Conservation (phyloP, 2,888 invertebrate species). For the Stenchaetothrips biformis region DNA sequence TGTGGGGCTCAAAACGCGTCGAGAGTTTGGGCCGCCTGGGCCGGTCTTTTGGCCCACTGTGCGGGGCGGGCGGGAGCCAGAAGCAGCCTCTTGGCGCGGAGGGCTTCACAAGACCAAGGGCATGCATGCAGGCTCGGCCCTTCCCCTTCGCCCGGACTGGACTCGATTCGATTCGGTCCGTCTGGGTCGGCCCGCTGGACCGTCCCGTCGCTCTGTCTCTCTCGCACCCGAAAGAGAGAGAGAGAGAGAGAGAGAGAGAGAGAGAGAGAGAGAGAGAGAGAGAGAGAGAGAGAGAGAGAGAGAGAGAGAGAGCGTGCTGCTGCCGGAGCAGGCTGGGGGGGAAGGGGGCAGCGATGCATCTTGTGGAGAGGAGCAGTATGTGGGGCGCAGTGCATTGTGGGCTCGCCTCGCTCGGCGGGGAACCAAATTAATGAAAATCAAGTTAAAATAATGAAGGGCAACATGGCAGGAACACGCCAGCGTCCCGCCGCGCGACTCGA, state of each 20-base stretch:
- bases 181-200: neutral
- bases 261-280: too few species aligned
- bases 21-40: too few species aligned
- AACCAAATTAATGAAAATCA: slow-evolving; percentile 24
- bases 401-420: slow-evolving; percentile 8
- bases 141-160: neutral
- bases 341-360: neutral
- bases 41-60: too few species aligned
- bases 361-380: neutral
- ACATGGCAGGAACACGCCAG: slow-evolving; percentile 14
- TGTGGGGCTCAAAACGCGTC: too few species aligned
- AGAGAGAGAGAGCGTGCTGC: neutral
- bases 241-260: too few species aligned
- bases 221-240: too few species aligned
- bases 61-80: too few species aligned
- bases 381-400: slow-evolving; percentile 23
- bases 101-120: too few species aligned
- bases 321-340: neutral
- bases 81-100: too few species aligned
- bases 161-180: slow-evolving; percentile 12
- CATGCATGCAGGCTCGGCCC: too few species aligned
- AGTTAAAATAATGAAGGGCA: slow-evolving; percentile 25
- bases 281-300: neutral
- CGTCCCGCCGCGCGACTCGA: neutral
- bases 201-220: too few species aligned